Percentiles rank a stretch among this genome's conserved stretches.
Conservation (phyloP, 2,797 vertebrate genomes). For the Fistularia commersonii region DNA sequence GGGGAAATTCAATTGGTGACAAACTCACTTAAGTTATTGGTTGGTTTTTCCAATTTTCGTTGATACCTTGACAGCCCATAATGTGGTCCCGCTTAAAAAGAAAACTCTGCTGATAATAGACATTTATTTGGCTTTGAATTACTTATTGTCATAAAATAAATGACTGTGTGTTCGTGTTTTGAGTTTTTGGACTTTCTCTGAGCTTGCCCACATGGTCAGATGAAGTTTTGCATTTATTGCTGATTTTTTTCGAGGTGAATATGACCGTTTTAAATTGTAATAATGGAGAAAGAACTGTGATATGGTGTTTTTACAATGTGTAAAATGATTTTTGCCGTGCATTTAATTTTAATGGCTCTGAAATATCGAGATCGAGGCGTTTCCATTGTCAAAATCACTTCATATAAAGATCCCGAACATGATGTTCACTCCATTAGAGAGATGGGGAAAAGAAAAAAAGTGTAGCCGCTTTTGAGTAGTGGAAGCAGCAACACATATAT, state of each 20-base stretch:
- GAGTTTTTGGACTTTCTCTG: neutral
- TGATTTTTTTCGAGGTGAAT: slow-evolving; percentile 1
- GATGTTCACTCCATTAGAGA: neutral
- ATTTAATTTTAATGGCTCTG: neutral
- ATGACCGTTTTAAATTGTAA: neutral
- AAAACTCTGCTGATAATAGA: too few relatives aligned
- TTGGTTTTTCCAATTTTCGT: slow-evolving; percentile 32
- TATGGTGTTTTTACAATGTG: neutral
- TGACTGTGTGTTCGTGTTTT: neutral
- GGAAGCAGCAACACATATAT: slow-evolving; percentile 7
- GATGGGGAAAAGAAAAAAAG: neutral
- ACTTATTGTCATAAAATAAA: too few relatives aligned
- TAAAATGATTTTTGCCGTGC: slow-evolving; percentile 1
- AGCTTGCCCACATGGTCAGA: neutral
- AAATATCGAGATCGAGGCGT: slow-evolving; percentile 5
- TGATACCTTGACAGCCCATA: slow-evolving; percentile 11
- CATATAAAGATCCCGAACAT: slow-evolving; percentile 5
- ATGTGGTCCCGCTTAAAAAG: too few relatives aligned
- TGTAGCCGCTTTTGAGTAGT: slow-evolving; percentile 1
- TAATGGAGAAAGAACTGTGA: neutral
- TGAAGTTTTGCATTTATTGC: neutral
- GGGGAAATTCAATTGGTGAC: slow-evolving; percentile 56
- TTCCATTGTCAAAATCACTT: slow-evolving; percentile 1
- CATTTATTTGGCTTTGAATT: too few relatives aligned
- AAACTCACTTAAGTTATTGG: slow-evolving; percentile 34